A percentile compares a stretch with the other conserved stretches of the same genome.
Evolutionary conservation across 2,113 vertebrate genomes (phyloP).

Genomic region (Sisor rabdophorus): DNA sequence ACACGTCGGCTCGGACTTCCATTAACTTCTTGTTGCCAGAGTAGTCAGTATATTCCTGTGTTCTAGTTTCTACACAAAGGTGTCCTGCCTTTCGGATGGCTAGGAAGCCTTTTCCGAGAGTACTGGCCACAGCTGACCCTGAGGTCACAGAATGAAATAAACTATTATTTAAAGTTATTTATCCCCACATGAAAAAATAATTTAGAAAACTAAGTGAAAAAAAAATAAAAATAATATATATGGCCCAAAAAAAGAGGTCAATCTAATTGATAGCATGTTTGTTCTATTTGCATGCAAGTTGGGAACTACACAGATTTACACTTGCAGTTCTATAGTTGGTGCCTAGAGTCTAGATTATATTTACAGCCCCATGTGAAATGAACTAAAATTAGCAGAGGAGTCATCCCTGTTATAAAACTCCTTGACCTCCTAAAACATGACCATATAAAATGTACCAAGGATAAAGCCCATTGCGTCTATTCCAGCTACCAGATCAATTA

Average conservation of each 20-base stretch:
- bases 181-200: neutral
- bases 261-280: neutral
- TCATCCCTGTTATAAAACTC: neutral
- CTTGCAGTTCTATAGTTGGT: conserved; percentile 55
- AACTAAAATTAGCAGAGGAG: conserved; percentile 50
- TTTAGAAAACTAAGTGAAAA: neutral
- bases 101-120: conserved; percentile 78
- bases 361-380: conserved; percentile 39
- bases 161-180: neutral
- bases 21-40: conserved; percentile 70
- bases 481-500: conserved; percentile 78
- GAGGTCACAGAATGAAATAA: neutral
- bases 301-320: neutral
- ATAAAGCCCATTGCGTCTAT: conserved; percentile 90
- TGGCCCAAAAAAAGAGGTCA: too few species aligned
- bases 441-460: conserved; percentile 67
- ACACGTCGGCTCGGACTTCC: conserved; percentile 75
- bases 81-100: conserved; percentile 81
- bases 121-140: conserved; percentile 70
- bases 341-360: conserved; percentile 35
- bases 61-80: conserved; percentile 70
- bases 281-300: too few species aligned
- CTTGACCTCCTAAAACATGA: neutral
- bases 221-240: neutral
- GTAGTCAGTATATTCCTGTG: conserved; percentile 75